These are phyloP conservation scores for Lucifuga dentata DNA, from an alignment of 2,113 vertebrate genomes.

Conservation along the genomic window DNA sequence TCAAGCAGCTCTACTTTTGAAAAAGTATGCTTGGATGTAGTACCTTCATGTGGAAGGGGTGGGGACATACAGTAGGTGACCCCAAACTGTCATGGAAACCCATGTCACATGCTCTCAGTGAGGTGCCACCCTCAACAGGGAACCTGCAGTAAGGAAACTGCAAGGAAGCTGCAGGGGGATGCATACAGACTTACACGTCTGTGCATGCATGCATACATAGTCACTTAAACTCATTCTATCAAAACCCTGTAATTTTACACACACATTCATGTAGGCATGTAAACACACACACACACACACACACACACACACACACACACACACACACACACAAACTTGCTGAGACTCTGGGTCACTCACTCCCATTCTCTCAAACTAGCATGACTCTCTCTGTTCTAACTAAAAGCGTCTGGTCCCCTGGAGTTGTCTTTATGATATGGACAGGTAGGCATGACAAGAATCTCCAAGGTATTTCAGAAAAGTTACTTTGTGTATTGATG, in stretches of 20 bases:
- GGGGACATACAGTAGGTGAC: constrained; percentile 30
- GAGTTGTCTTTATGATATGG: background rate
- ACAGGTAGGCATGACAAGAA: background rate
- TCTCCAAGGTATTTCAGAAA: constrained; percentile 4
- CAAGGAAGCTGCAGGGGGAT: constrained; percentile 1
- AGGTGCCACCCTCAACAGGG: constrained; percentile 34
- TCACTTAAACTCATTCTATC: constrained; percentile 57
- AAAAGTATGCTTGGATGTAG: constrained; percentile 20
- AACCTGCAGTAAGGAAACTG: constrained; percentile 19
- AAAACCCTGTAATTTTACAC: constrained; percentile 30
- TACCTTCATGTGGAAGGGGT: constrained; percentile 7
- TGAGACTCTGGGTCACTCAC: background rate
- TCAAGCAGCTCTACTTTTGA: constrained; percentile 29
- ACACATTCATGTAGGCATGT: background rate
- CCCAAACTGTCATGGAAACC: constrained; percentile 63
- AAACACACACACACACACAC: constrained; percentile 1
- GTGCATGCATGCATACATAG: constrained; percentile 35
- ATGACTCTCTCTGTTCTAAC: background rate
- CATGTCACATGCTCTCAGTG: constrained; percentile 51
- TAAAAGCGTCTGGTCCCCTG: background rate
- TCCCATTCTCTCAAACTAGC: background rate
- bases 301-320: background rate
- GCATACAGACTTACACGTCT: constrained; percentile 4
- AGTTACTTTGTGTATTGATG: background rate
- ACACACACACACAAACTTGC: too few relatives aligned